Conservation (phyloP, 2,797 vertebrate genomes). For the Kryptolebias ocellatus region DNA sequence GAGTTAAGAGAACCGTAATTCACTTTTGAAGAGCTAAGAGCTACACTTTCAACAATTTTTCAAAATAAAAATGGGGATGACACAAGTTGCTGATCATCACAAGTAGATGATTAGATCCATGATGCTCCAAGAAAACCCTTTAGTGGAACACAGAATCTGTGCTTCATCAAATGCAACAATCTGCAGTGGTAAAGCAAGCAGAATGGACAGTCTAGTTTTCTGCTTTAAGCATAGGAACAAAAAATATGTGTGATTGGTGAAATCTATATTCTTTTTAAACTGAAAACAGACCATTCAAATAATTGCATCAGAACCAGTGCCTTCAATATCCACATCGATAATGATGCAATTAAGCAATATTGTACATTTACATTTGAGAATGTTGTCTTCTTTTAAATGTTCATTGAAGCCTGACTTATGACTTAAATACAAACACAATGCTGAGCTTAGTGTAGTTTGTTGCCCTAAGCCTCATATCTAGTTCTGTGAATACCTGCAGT, state of each 20-base stretch:
- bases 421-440: conserved; percentile 23
- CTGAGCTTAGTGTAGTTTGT: conserved; percentile 16
- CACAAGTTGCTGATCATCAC: background rate
- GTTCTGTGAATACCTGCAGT: conserved; percentile 31
- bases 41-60: conserved; percentile 29
- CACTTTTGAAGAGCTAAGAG: conserved; percentile 15
- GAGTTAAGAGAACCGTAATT: conserved; percentile 22
- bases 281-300: background rate
- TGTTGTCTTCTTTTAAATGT: background rate
- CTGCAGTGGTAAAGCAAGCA: conserved; percentile 1
- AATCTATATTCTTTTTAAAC: no score
- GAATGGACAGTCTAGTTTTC: background rate
- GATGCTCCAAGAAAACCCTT: conserved; percentile 6
- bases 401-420: conserved; percentile 24
- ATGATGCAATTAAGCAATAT: conserved; percentile 1
- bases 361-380: conserved; percentile 6
- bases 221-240: background rate
- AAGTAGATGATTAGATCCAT: conserved; percentile 15
- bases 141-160: conserved; percentile 6
- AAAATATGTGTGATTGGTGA: no score
- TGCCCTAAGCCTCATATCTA: background rate
- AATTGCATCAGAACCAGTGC: background rate
- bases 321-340: conserved; percentile 2
- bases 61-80: background rate
- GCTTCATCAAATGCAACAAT: conserved; percentile 4